Evolutionary conservation across 2,888 invertebrate species (phyloP).

Genomic region (Protodeltote pygarga): DNA sequence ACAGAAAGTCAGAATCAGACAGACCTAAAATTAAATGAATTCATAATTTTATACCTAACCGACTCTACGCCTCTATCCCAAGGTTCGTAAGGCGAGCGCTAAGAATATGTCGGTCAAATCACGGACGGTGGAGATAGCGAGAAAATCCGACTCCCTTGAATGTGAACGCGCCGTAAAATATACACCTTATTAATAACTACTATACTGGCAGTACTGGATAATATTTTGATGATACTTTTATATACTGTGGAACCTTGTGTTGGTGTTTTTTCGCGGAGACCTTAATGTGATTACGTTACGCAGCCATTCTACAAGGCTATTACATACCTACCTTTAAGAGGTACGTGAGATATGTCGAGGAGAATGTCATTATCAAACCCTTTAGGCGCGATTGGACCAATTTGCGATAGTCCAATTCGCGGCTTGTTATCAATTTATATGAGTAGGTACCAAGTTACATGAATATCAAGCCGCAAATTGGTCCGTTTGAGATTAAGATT

Average conservation of each 20-base stretch:
- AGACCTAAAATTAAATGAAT: background rate
- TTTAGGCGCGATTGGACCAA: too few relatives aligned
- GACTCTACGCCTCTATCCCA: constrained; percentile 57
- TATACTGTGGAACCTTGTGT: constrained; percentile 23
- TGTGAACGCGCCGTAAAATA: constrained; percentile 65
- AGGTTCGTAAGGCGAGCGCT: constrained; percentile 70
- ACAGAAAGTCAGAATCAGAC: too few relatives aligned
- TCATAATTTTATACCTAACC: background rate
- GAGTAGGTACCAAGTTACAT: too few relatives aligned
- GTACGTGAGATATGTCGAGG: too few relatives aligned
- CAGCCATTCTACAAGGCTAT: too few relatives aligned
- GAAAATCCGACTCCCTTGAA: constrained; percentile 68
- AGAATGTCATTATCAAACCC: too few relatives aligned
- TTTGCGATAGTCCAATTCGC: too few relatives aligned
- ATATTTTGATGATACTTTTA: constrained; percentile 21
- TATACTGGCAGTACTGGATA: constrained; percentile 18
- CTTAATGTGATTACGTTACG: too few relatives aligned
- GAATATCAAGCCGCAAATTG: too few relatives aligned
- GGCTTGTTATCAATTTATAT: too few relatives aligned
- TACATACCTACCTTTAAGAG: too few relatives aligned
- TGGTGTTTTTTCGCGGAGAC: background rate
- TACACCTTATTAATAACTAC: constrained; percentile 59
- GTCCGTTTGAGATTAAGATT: too few relatives aligned
- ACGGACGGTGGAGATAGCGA: constrained; percentile 77
- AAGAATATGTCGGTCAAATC: constrained; percentile 85